Percentiles rank a stretch among this genome's conserved stretches.
These are phyloP conservation scores for Tetragonula carbonaria DNA, from an alignment of 2,888 invertebrate genomes.

Conservation along the genomic window DNA sequence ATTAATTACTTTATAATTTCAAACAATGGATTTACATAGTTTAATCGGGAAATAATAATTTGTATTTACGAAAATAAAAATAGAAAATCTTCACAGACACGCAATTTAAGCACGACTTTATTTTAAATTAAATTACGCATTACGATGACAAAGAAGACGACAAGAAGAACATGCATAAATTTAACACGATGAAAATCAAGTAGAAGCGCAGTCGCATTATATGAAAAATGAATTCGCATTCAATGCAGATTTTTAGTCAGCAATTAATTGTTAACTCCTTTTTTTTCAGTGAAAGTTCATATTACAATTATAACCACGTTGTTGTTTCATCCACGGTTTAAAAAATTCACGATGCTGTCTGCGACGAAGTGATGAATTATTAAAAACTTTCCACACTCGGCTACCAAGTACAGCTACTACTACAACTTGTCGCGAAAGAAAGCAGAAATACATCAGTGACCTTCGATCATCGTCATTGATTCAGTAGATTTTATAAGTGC, in stretches of 20 bases:
- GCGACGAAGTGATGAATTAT: constrained; percentile 17
- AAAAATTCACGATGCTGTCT: background rate
- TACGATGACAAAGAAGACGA: too few species aligned
- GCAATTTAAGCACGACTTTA: background rate
- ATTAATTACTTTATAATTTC: too few species aligned
- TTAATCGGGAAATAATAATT: background rate
- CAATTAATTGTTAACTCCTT: background rate
- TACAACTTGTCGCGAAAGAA: background rate
- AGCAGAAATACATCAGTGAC: constrained; percentile 15
- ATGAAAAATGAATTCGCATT: constrained; percentile 1
- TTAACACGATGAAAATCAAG: background rate
- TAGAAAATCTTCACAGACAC: background rate
- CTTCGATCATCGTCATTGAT: constrained; percentile 17
- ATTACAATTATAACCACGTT: background rate
- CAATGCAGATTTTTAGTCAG: background rate
- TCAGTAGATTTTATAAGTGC: background rate
- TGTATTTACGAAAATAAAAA: background rate
- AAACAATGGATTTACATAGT: background rate
- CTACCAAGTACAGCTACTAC: background rate
- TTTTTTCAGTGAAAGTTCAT: constrained; percentile 3
- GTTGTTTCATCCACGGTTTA: background rate
- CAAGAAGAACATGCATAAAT: background rate
- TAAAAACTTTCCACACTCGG: constrained; percentile 4
- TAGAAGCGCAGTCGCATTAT: constrained; percentile 5
- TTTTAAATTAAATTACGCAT: background rate